These are phyloP conservation scores for Oceanodroma leucorhoa DNA, from an alignment of 2,797 vertebrate species.

Conservation along the genomic window DNA sequence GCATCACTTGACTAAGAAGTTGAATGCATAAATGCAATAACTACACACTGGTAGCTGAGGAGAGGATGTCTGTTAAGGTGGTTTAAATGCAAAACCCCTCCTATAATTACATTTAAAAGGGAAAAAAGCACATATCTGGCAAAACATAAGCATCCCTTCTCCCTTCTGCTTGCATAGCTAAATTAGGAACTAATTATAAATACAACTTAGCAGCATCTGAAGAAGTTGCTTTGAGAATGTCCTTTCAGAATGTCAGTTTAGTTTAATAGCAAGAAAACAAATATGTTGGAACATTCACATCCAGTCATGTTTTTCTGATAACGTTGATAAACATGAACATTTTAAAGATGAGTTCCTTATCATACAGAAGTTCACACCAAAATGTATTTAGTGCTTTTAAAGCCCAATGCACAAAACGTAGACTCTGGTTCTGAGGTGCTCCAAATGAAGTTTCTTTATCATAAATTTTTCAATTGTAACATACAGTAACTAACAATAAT, in stretches of 20 bases:
- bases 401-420: not conserved
- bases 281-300: slow-evolving; percentile 73
- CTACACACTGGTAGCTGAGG: slow-evolving; percentile 73
- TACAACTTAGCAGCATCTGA: slow-evolving; percentile 69
- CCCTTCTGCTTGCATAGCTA: slow-evolving; percentile 66
- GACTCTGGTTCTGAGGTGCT: not conserved
- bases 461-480: not conserved
- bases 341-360: slow-evolving; percentile 60
- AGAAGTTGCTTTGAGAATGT: slow-evolving; percentile 68
- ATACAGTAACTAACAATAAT: not conserved
- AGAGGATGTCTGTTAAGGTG: slow-evolving; percentile 65
- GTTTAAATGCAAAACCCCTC: slow-evolving; percentile 62
- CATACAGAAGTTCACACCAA: slow-evolving; percentile 27
- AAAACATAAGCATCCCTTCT: slow-evolving; percentile 54
- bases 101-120: slow-evolving; percentile 66
- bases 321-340: slow-evolving; percentile 73
- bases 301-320: slow-evolving; percentile 67
- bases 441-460: not conserved
- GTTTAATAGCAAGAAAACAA: slow-evolving; percentile 77
- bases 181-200: slow-evolving; percentile 75
- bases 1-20: slow-evolving; percentile 83
- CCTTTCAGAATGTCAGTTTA: slow-evolving; percentile 74
- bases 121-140: slow-evolving; percentile 66
- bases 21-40: slow-evolving; percentile 81
- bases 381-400: slow-evolving; percentile 9